Base-by-base conservation (phyloP, 2,797 vertebrate species). In the Limosa lapponica region DNA sequence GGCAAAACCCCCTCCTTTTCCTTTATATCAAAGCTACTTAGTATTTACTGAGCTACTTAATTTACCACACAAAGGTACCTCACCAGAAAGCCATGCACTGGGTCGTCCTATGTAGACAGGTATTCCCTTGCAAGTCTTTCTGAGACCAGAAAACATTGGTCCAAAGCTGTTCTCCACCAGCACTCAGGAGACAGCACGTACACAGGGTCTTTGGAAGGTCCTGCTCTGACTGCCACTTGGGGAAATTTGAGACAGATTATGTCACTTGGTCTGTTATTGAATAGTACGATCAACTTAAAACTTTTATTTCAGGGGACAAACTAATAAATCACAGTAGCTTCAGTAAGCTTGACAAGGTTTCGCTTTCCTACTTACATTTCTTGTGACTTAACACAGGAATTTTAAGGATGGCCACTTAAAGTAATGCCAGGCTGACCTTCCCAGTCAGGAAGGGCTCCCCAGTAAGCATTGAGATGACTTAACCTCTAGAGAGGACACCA, bases 261-360 rank as follows among this genome's bases (percentile, higher is more conserved):
- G 69, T 91, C 92, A 90, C 36, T 81, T 71, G 64, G 15, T 82
- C 71, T 87, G 65, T 80, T 94, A 71, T 41, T 78, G 84, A 91
- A 61, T 39, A 90, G 58, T 61, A 58, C 49, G 69, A 86, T 88
- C 70, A 72, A 74, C 72, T 81, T 71, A 67, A 80, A 82, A 44
- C 9, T 57, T 87, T 78, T 92, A 81, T 86, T 91, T 83, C 57
- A 75, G 16, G n/a, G 49, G 36, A 91, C 77, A 93, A 91, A 51
- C 75, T 58, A 69, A 85, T 91, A 96, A 88, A 93, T 94, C 72
- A 84, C 44, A 54, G 82, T 79, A 69, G 54, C 30, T 87, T 91
- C 61, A 72, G 57, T 92, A 91, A 90, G 67, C 69, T 73, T 82
- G 82, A 81, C 49, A 59, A 69, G 79, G 14, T 66, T 93, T 92